These are phyloP conservation scores for Andrena fulva DNA, from an alignment of 2,888 invertebrate species.

Conservation along the genomic window DNA sequence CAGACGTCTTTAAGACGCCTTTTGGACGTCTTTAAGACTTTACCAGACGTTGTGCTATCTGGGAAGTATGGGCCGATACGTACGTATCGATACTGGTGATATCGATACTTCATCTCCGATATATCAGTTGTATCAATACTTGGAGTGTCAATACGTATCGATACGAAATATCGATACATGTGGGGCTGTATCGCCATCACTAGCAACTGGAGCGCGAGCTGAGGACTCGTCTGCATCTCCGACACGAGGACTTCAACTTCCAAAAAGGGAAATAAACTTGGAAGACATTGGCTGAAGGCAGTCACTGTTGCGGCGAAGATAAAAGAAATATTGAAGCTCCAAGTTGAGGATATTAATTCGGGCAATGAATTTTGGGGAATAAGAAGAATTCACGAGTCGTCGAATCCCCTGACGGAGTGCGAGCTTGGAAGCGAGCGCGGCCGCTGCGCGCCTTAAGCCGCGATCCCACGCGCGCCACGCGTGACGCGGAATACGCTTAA, in stretches of 20 bases:
- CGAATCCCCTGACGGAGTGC: not conserved
- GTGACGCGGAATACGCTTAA: not conserved
- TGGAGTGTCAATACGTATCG: too few relatives aligned
- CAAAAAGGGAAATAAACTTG: not conserved
- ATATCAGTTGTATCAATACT: too few relatives aligned
- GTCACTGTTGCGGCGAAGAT: not conserved
- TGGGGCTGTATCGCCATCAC: too few relatives aligned
- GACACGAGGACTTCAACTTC: not conserved
- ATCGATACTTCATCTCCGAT: too few relatives aligned
- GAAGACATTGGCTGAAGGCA: not conserved
- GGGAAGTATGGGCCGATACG: too few relatives aligned
- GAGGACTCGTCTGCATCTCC: not conserved
- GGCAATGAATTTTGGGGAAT: not conserved
- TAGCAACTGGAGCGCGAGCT: not conserved
- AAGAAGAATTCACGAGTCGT: not conserved
- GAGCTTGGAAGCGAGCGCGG: slow-evolving; percentile 33
- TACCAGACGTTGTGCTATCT: too few relatives aligned
- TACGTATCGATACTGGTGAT: too few relatives aligned
- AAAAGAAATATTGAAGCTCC: not conserved
- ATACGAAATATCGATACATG: too few relatives aligned
- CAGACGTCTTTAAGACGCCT: too few relatives aligned
- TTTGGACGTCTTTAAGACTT: too few relatives aligned
- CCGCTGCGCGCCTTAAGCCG: slow-evolving; percentile 22
- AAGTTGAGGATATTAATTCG: not conserved
- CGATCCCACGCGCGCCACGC: slow-evolving; percentile 39